Base-by-base conservation (phyloP, 1,140 invertebrate genomes). In the Lepidurus arcticus region DNA sequence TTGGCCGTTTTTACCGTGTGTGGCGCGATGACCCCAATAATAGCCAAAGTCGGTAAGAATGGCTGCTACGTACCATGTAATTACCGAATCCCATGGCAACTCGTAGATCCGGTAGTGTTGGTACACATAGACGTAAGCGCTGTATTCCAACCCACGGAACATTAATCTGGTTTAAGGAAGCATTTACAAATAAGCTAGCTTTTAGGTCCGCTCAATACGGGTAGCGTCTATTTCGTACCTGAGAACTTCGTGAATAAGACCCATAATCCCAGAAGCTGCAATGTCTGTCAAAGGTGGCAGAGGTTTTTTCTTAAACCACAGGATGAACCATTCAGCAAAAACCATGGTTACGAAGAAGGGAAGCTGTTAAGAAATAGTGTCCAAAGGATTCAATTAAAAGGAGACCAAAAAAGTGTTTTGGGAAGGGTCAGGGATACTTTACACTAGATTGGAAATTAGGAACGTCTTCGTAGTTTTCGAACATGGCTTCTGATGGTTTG, bases 11-110 rank as follows among this genome's bases (percentile, higher is more conserved):
- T 80, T 81, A 87, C 86, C 86, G 80, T 87, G 86, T 73, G 85
- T 86, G 74, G 83, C 82, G 80, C 87, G 82, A 77, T 88, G 87
- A 65, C 87, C 83, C 87, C 86, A 88, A 82, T 88, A 88, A 80
- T 87, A 88, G 7, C 83, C 81, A 16, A 87, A 84, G 79, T 88
- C 87, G 7, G 86, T 83, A 10, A 81, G 80, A 34, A 88, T 44
- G 44, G 86, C 83, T 26, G 83, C 82, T 0, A 84, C 45, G 3
- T 84, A 47, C 87, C 86, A 88, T 0, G 86, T 87, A 80, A 81
- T 84, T 0, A 84, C 78, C 7, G 82, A 86, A 79, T 87, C 80
- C 85, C 86, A 86, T 0, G 84, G 84, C 13, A 87, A 81, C 11
- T 83, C 79, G 4, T 83, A 65, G 1, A 87, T 7, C 24, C 84